Base-by-base conservation (phyloP, 2,113 vertebrate genomes). In the crab-eating macaque (Macaca fascicularis) region DNA sequence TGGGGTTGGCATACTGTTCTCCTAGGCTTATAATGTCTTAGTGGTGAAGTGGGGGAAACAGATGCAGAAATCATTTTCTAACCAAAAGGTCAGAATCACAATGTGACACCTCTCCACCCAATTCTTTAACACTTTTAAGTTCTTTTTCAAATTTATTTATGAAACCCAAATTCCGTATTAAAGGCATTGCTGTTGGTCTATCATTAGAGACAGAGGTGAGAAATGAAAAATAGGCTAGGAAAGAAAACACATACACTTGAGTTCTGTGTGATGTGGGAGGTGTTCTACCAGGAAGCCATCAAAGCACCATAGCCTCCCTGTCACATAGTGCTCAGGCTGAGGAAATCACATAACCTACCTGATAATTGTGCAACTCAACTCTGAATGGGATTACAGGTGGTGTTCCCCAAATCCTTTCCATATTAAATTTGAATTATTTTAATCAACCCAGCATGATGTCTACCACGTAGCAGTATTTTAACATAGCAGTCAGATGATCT, bases 81-180 rank as follows among this genome's bases (percentile, higher is more conserved):
- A 79, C 16, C 9, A 78, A 88, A 80, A 80, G 32, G 2, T 55
- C 78, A 64, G 64, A 70, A 59, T 38, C 17, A 55, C 3, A 84
- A 25, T 8, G 38, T 35, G 25, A 75, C 20, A 25, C 3, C 13
- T 38, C 61, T 80, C 7, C n/a, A 87, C 35, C 7, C 45, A 82
- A 50, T 90, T 92, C 84, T 81, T 43, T 61, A 25, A 22, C 55
- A 70, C 14, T 61, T 95, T 72, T 43, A 59, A 83, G 23, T 72
- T 85, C 8, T 95, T 92, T 94, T 86, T 50, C 74, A 97, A 98
- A 93, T 87, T 48, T 52, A 48, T 69, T 90, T 64, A 4, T 67
- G 27, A 10, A 79, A n/a, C 45, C 55, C 35, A 40, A 74, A 55
- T 70, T 87, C 8, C 90, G 90, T 97, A 87, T 22, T 93, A 94